Evolutionary conservation across 1,140 invertebrate species (phyloP), one percentile per base, ranked within the genome.

Genomic region (Notospermus geniculatus): DNA sequence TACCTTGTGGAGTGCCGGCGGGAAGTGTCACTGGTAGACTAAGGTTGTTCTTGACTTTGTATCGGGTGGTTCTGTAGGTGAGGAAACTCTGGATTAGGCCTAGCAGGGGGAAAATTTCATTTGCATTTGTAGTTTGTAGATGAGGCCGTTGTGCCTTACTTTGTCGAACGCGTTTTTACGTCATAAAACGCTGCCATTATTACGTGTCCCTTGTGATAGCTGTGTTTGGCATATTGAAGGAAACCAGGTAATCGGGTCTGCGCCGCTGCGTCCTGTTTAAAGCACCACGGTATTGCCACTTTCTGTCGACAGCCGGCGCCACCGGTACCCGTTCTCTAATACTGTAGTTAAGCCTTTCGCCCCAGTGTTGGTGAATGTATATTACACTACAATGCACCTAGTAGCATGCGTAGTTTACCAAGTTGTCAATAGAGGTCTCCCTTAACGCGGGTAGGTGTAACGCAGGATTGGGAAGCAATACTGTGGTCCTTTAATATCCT

Each of bases 81-180:
- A 50, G 46, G n/a, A 23, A 50, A n/a, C 25, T 19, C n/a, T n/a
- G n/a, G n/a, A n/a, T n/a, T n/a, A n/a, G n/a, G n/a, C n/a, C 5
- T 5, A 9, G 4, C 9, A 50, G n/a, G 9, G 4, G 5, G 46
- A 23, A 9, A 27, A n/a, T 5, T 9, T 5, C 9, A n/a, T 7
- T 5, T 23, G 25, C 4, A 9, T 19, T 7, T n/a, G 46, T 23
- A 50, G n/a, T 27, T 50, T 50, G n/a, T 7, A 27, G 19, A 19
- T 23, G n/a, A 50, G 46, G n/a, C 46, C 46, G 46, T 19, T n/a
- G 9, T 27, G n/a, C 46, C 46, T 7, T 5, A 50, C 46, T n/a
- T 19, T 50, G 46, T 50, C 46, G 25, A 50, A 50, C 4, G 46
- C 46, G 4, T 50, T 50, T 19, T n/a, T 7, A 50, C n/a, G n/a